Base-by-base conservation (phyloP, 2,113 vertebrate species). In the Notiomystis cincta region DNA sequence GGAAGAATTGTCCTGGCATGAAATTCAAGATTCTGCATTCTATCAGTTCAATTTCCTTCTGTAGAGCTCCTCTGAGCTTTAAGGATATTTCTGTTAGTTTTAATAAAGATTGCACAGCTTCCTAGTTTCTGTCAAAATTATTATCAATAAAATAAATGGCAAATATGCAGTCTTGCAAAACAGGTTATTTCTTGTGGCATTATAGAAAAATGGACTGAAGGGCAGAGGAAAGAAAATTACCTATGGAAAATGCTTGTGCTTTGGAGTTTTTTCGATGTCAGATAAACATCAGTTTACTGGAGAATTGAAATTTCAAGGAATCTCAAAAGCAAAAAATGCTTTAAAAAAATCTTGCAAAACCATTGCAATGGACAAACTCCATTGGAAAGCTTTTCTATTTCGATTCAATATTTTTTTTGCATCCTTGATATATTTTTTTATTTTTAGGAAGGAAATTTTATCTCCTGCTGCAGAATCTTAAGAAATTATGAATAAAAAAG, bases 81-180 rank as follows among this genome's bases (percentile, higher is more conserved):
- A 51, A 83, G 62, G 73, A 78, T 44, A 82, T 42, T 85, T 45
- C 40, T 77, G 19, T 62, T 90, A 72, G n/a, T 89, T 92, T 92
- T 78, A 57, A 27, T 83, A 33, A 47, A 30, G 15, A 53, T 56
- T 45, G 11, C 40, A 62, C 11, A 88, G 30, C 80, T 65, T 94
- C n/a, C n/a, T 65, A 71, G 30, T 91, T 97, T 87, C 72, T 89
- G 50, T 95, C 87, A 87, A 94, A 97, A 76, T 78, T 73, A 30
- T 85, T 67, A 70, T 70, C 5, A 51, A n/a, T 93, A 15, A 96
- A 95, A 97, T 93, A 60, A 76, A 94, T 62, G 30, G 38, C 53
- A 88, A 79, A 53, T 44, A 18, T 15, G 33, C 37, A n/a, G 17
- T 57, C 44, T 81, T 57, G 31, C 57, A 80, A 73, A 91, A 70